Evolutionary conservation across 2,888 invertebrate species (phyloP).

Genomic region (Lasioglossum calceatum): DNA sequence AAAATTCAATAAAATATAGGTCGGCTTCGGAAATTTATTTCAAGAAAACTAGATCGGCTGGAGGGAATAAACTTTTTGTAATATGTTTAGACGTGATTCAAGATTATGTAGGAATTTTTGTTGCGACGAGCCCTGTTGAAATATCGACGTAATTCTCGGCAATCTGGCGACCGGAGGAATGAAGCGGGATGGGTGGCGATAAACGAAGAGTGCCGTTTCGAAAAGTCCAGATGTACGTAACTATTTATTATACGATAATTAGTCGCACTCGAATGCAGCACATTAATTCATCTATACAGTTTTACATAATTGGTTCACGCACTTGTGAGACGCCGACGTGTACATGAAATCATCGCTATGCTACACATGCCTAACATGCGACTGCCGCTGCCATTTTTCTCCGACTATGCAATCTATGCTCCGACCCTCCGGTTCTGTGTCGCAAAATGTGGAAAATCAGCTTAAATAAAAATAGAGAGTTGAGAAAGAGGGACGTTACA

Average conservation of each 20-base stretch:
- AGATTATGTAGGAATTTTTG: neutral
- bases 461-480: neutral
- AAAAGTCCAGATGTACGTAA: slow-evolving; percentile 70
- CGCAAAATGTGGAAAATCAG: slow-evolving; percentile 29
- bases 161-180: neutral
- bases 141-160: neutral
- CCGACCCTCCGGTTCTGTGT: slow-evolving; percentile 7
- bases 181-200: neutral
- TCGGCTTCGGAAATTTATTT: neutral
- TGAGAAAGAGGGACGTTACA: neutral
- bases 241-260: slow-evolving; percentile 73
- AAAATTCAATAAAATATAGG: neutral
- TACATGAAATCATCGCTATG: slow-evolving; percentile 71
- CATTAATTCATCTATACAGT: slow-evolving; percentile 73
- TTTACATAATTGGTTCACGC: slow-evolving; percentile 70
- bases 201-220: slow-evolving; percentile 24
- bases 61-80: no score
- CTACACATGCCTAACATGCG: slow-evolving; percentile 67
- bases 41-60: neutral
- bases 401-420: slow-evolving; percentile 46
- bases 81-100: neutral
- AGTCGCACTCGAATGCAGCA: slow-evolving; percentile 72
- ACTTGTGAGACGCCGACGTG: slow-evolving; percentile 60
- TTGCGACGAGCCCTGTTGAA: neutral
- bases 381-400: slow-evolving; percentile 40